Evolutionary conservation across 2,113 vertebrate species (phyloP).

Genomic region (Podocnemis expansa): DNA sequence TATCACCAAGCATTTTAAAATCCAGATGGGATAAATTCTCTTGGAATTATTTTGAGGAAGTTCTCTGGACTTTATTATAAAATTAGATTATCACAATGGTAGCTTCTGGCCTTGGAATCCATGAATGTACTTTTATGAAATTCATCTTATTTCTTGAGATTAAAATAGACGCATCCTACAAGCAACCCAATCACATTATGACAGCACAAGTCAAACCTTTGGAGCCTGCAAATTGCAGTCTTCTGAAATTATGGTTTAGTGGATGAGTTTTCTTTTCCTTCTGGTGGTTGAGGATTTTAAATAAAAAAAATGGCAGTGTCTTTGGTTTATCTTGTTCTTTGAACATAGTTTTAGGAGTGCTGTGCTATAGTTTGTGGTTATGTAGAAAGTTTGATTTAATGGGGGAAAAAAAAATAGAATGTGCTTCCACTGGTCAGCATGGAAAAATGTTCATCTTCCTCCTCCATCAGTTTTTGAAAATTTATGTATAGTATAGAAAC

Average conservation of each 20-base stretch:
- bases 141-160: slow-evolving; percentile 1
- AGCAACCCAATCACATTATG: neutral
- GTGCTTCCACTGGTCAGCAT: neutral
- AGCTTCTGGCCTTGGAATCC: neutral
- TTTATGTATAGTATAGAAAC: neutral
- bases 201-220: neutral
- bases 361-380: neutral
- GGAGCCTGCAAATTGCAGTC: neutral
- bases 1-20: neutral
- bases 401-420: slow-evolving; percentile 7
- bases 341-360: slow-evolving; percentile 7
- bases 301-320: neutral
- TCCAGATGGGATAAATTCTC: neutral
- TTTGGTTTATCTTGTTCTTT: neutral
- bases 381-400: neutral
- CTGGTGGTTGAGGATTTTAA: neutral
- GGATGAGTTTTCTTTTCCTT: neutral
- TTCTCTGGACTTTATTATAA: neutral
- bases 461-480: neutral
- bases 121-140: neutral
- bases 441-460: neutral
- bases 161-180: neutral
- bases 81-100: neutral
- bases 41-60: neutral
- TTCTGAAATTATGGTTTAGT: neutral